phyloP scores from a whole-genome alignment of 1,140 invertebrate genomes.

The Rhysida immarginata region DNA sequence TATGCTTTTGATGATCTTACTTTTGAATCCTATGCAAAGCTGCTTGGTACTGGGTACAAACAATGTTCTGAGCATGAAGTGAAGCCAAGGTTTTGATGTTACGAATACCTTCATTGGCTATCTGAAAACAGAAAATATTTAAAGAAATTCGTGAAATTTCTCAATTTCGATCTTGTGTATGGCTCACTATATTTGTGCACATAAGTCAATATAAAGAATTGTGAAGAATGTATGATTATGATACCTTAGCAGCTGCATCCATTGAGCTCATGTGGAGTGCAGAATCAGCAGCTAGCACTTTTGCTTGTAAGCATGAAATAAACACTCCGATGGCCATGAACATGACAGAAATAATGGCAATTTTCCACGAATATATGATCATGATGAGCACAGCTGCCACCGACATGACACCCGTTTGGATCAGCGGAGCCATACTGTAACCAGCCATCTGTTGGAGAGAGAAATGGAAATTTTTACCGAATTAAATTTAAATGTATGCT shows the following conservation, averaged over 20 bases:
- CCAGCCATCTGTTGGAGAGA: background rate
- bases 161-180: no score
- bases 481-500: no score
- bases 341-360: background rate
- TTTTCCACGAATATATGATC: constrained; percentile 2
- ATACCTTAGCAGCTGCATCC: background rate
- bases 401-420: background rate
- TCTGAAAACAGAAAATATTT: no score
- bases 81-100: constrained; percentile 66
- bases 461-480: no score
- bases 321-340: background rate
- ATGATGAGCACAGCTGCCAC: background rate
- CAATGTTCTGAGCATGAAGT: constrained; percentile 31
- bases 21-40: background rate
- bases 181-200: no score
- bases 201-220: no score
- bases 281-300: background rate
- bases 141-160: no score
- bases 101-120: constrained; percentile 58
- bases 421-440: background rate
- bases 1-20: no score
- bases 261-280: background rate
- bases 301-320: constrained; percentile 6
- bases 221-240: no score
- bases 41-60: background rate